These are phyloP conservation scores for Agrotis puta DNA, from an alignment of 2,888 invertebrate species.

Conservation along the genomic window DNA sequence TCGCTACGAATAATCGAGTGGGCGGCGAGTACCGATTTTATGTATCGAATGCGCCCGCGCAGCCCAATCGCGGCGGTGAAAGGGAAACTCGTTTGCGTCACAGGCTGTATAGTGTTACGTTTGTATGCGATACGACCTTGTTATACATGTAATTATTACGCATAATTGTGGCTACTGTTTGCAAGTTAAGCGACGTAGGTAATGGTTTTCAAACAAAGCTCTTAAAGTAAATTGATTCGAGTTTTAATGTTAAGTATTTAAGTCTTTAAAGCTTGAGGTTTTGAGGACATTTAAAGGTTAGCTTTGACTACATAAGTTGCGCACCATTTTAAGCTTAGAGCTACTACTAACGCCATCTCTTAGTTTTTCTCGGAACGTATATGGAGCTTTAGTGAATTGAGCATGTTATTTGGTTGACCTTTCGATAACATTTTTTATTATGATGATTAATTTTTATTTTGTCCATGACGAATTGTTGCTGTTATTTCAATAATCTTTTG, in stretches of 20 bases:
- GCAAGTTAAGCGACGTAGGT: constrained; percentile 24
- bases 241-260: constrained; percentile 5
- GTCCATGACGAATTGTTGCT: constrained; percentile 13
- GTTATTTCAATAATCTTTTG: constrained; percentile 4
- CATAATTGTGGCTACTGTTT: constrained; percentile 67
- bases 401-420: constrained; percentile 22
- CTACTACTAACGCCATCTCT: constrained; percentile 59
- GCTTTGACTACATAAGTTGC: constrained; percentile 8
- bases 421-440: constrained; percentile 29
- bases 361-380: constrained; percentile 27
- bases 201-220: constrained; percentile 28
- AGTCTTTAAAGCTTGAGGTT: constrained; percentile 21
- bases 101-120: constrained; percentile 70
- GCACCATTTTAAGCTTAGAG: constrained; percentile 5
- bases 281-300: constrained; percentile 48
- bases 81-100: constrained; percentile 86
- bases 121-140: constrained; percentile 74
- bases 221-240: constrained; percentile 8
- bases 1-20: constrained; percentile 71
- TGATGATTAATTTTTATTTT: constrained; percentile 7
- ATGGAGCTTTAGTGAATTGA: constrained; percentile 36
- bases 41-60: constrained; percentile 65
- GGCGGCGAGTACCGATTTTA: constrained; percentile 70
- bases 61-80: constrained; percentile 84
- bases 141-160: constrained; percentile 71